phyloP scores from a whole-genome alignment of 2,888 invertebrate species.

The Omphaloscelis lunosa region DNA sequence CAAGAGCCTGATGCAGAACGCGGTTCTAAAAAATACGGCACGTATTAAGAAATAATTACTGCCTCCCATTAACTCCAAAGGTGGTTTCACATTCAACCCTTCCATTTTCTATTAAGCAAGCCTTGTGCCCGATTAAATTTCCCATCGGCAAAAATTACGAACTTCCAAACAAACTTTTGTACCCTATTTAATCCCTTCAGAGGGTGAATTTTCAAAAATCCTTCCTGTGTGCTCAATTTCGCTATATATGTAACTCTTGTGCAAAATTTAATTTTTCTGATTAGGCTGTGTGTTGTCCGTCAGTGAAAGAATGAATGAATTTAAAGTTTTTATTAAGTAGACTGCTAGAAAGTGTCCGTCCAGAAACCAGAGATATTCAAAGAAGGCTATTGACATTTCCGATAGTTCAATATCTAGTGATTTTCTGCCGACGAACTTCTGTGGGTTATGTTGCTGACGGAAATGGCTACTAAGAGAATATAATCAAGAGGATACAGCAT shows the following conservation, averaged over 20 bases:
- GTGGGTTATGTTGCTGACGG: background rate
- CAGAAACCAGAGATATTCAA: background rate
- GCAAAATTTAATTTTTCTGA: background rate
- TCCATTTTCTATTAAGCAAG: background rate
- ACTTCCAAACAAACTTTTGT: no score
- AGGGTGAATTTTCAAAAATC: no score
- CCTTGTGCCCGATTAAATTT: background rate
- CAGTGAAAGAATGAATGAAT: background rate
- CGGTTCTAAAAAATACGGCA: background rate
- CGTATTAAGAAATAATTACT: background rate
- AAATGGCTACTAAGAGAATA: background rate
- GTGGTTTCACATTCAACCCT: background rate
- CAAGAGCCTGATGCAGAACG: background rate
- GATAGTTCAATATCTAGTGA: background rate
- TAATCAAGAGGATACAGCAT: background rate
- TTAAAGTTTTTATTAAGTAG: background rate
- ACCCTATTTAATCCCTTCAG: no score
- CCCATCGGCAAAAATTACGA: no score
- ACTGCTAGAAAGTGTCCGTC: background rate
- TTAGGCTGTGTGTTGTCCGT: no score
- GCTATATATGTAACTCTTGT: no score
- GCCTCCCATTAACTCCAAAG: background rate
- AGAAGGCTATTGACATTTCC: background rate
- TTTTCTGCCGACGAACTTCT: background rate
- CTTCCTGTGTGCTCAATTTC: no score